phyloP scores from a whole-genome alignment of 2,113 vertebrate species.

The Corydoras maculifer region DNA sequence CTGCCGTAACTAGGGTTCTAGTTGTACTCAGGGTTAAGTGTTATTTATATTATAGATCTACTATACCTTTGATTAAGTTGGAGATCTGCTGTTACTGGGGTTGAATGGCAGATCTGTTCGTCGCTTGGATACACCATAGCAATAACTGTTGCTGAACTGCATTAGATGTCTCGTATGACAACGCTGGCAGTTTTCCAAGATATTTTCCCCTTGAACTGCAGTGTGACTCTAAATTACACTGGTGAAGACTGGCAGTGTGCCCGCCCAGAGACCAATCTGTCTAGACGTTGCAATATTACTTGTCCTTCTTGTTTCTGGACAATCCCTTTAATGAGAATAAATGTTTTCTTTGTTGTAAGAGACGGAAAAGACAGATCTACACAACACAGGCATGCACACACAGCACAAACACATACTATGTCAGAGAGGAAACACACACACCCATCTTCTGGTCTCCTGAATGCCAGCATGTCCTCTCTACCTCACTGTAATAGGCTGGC shows the following conservation, averaged over 20 bases:
- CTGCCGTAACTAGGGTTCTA: too few species aligned
- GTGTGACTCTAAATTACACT: not conserved
- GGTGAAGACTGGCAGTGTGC: not conserved
- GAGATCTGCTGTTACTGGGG: too few species aligned
- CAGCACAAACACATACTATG: not conserved
- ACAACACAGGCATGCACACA: not conserved
- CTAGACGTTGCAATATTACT: not conserved
- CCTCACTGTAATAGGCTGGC: slow-evolving; percentile 65
- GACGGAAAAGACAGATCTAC: not conserved
- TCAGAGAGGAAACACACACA: not conserved
- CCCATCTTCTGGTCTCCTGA: slow-evolving; percentile 51
- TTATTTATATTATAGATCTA: too few species aligned
- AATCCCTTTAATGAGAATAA: not conserved
- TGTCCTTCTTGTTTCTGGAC: not conserved
- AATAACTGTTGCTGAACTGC: not conserved
- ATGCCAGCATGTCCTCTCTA: slow-evolving; percentile 27
- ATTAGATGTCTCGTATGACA: not conserved
- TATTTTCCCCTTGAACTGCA: slow-evolving; percentile 3
- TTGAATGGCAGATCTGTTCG: too few species aligned
- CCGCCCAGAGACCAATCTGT: not conserved
- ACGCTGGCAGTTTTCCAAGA: slow-evolving; percentile 14
- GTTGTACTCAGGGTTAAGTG: too few species aligned
- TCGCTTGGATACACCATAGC: too few species aligned
- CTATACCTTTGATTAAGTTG: too few species aligned
- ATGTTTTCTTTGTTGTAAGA: not conserved